phyloP scores from a whole-genome alignment of 2,113 vertebrate species.

The Prunella fulvescens region DNA sequence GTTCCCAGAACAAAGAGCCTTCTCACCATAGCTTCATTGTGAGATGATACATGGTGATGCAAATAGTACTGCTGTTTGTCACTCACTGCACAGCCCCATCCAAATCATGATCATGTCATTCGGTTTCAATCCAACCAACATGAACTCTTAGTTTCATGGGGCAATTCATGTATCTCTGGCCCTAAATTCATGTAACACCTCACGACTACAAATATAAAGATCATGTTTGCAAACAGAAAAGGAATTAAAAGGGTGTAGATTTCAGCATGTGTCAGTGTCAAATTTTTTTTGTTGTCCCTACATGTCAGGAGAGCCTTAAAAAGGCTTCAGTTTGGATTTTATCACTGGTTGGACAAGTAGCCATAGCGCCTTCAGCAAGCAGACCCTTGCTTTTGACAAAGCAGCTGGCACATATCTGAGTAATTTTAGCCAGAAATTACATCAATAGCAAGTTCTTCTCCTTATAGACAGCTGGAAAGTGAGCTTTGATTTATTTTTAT shows the following conservation, averaged over 20 bases:
- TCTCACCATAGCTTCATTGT: background rate
- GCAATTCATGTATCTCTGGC: background rate
- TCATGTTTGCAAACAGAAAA: background rate
- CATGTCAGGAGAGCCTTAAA: background rate
- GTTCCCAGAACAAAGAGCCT: slow-evolving; percentile 6
- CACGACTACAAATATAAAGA: background rate
- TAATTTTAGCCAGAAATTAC: slow-evolving; percentile 28
- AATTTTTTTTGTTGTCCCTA: background rate
- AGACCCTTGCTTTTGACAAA: background rate
- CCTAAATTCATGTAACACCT: background rate
- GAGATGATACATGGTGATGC: background rate
- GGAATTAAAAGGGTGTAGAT: background rate
- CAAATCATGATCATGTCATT: background rate
- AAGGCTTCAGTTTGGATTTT: background rate
- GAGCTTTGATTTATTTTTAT: slow-evolving; percentile 45
- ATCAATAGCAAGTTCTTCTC: background rate
- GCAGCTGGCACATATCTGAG: background rate
- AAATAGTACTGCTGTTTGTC: background rate
- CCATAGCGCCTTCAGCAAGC: background rate
- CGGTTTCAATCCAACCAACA: background rate
- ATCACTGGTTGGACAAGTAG: background rate
- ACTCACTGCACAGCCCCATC: background rate
- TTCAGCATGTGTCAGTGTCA: background rate
- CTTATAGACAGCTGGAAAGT: slow-evolving; percentile 31
- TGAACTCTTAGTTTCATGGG: background rate